Evolutionary conservation across 2,113 vertebrate species (phyloP).

Genomic region (Serinus canaria): DNA sequence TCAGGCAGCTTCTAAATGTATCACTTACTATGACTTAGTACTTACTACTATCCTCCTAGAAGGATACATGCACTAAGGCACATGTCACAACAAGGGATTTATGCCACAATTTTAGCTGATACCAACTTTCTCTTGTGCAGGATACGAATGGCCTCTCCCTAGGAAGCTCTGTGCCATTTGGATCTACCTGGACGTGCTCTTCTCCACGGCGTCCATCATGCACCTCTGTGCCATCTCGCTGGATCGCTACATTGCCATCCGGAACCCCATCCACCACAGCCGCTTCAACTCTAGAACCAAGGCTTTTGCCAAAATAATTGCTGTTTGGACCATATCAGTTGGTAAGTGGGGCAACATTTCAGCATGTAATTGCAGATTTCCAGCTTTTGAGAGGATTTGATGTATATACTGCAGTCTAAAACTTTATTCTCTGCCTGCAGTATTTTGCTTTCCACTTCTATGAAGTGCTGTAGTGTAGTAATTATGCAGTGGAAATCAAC

Average conservation of each 20-base stretch:
- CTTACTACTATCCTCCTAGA: neutral
- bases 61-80: neutral
- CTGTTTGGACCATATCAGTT: constrained; percentile 94
- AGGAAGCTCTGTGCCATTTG: constrained; percentile 87
- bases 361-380: constrained; percentile 19
- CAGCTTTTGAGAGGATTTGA: neutral
- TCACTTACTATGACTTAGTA: neutral
- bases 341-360: constrained; percentile 76
- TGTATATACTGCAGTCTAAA: neutral
- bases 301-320: constrained; percentile 91
- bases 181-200: constrained; percentile 96
- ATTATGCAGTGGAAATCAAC: neutral
- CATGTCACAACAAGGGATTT: neutral
- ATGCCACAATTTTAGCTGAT: neutral
- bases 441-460: neutral
- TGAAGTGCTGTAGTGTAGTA: neutral
- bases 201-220: constrained; percentile 98
- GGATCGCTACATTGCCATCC: constrained; percentile 94
- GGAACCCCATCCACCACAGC: constrained; percentile 93
- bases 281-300: constrained; percentile 94
- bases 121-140: constrained; percentile 62
- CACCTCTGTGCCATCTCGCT: constrained; percentile 96
- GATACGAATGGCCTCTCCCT: constrained; percentile 90
- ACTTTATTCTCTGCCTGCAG: neutral
- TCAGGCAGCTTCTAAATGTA: neutral